These are phyloP conservation scores for Drosophila dives DNA, from an alignment of 2,888 invertebrate species.

Conservation along the genomic window DNA sequence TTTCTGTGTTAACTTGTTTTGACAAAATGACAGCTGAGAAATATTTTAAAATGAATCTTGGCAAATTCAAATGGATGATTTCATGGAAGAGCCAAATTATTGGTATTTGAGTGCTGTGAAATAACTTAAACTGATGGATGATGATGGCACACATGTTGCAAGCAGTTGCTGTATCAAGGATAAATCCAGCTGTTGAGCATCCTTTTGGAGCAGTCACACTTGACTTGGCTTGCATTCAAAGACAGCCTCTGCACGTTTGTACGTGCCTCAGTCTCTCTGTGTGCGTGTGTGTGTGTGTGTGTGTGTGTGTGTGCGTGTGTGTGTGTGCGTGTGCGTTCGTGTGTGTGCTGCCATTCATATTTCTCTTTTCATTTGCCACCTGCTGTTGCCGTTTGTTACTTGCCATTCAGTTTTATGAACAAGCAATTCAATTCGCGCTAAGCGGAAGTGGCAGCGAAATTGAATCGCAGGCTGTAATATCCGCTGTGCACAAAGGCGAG, in stretches of 20 bases:
- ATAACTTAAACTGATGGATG: constrained; percentile 24
- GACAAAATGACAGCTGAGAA: neutral
- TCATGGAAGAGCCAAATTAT: constrained; percentile 5
- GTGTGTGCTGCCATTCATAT: constrained; percentile 44
- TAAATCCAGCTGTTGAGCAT: constrained; percentile 36
- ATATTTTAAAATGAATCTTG: neutral
- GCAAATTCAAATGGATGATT: neutral
- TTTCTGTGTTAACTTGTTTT: neutral
- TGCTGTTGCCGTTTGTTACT: constrained; percentile 52
- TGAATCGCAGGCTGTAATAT: constrained; percentile 80
- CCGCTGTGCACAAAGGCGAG: constrained; percentile 65
- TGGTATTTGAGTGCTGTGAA: constrained; percentile 9
- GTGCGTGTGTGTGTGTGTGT: neutral
- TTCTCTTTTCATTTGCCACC: constrained; percentile 59
- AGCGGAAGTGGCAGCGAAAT: constrained; percentile 75
- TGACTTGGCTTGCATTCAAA: constrained; percentile 61
- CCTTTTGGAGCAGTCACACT: constrained; percentile 57
- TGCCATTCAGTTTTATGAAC: constrained; percentile 59
- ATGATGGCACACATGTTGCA: constrained; percentile 19
- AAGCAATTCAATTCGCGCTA: constrained; percentile 72
- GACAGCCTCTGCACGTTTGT: constrained; percentile 31
- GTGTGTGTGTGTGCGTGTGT: neutral
- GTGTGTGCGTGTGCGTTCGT: no score
- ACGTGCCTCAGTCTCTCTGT: no score
- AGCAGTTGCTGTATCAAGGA: constrained; percentile 35